Percentiles rank a stretch among this genome's conserved stretches.
phyloP scores from a whole-genome alignment of 2,797 vertebrate genomes.

The Delichon dasypus region DNA sequence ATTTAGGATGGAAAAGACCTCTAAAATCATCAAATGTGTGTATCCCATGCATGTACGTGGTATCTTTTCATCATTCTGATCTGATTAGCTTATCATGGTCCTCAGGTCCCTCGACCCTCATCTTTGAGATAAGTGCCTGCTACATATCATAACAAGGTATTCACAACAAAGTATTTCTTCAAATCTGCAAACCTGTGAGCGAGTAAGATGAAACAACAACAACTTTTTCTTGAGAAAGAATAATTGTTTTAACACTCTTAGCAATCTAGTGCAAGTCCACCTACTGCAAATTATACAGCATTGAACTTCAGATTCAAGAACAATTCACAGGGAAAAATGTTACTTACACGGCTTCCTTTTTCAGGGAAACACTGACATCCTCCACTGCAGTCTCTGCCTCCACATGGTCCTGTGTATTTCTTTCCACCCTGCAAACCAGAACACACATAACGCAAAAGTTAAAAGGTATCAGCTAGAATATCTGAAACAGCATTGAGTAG shows the following conservation, averaged over 20 bases:
- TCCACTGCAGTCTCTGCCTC: constrained; percentile 95
- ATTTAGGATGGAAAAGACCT: background rate
- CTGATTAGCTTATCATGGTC: rapidly evolving
- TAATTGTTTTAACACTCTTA: background rate
- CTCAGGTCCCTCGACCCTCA: background rate
- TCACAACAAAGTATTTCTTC: background rate
- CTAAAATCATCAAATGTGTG: background rate
- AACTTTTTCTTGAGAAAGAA: background rate
- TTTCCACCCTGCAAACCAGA: constrained; percentile 86
- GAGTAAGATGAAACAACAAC: background rate
- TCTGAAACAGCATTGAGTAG: background rate
- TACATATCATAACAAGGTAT: background rate
- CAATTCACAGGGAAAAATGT: background rate
- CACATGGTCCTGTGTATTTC: constrained; percentile 85
- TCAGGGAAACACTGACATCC: constrained; percentile 95
- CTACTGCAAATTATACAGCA: background rate
- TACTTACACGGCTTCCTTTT: constrained; percentile 94
- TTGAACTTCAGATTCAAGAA: background rate
- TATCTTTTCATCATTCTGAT: background rate
- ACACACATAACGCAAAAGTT: constrained; percentile 13
- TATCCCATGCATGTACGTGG: background rate
- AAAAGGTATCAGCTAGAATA: background rate
- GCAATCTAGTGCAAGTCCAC: background rate
- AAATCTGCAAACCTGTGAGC: background rate
- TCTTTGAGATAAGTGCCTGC: background rate